These are phyloP conservation scores for Lutjanus erythropterus DNA, from an alignment of 2,113 vertebrate species.

Conservation along the genomic window DNA sequence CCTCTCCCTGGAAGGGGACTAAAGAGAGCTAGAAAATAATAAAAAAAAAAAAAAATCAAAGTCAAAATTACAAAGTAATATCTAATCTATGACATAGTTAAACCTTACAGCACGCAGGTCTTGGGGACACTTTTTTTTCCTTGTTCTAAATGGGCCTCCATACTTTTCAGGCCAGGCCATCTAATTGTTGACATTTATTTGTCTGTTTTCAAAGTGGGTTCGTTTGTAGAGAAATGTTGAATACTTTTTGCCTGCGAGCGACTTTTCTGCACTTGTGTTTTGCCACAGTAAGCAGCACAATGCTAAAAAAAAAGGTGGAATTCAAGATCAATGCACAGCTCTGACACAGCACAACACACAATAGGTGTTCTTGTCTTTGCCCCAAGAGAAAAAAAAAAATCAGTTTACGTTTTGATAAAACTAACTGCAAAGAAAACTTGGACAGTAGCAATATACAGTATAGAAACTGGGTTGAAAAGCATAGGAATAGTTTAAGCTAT, in stretches of 20 bases:
- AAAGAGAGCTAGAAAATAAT: background rate
- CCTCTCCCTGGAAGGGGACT: background rate
- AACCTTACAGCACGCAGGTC: background rate
- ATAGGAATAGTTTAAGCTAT: constrained; percentile 36
- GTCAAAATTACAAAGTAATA: constrained; percentile 1
- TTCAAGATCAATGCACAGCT: constrained; percentile 35
- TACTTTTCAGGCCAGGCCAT: background rate
- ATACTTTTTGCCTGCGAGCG: constrained; percentile 7
- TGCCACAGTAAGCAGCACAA: constrained; percentile 31
- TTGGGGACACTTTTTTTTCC: background rate
- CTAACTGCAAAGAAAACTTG: constrained; percentile 16
- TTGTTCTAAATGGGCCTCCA: background rate
- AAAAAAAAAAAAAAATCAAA: background rate
- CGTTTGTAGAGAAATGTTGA: constrained; percentile 1
- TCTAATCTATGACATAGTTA: background rate
- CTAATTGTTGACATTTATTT: background rate
- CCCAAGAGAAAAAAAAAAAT: background rate
- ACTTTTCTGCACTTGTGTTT: constrained; percentile 35
- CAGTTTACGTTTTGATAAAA: constrained; percentile 35
- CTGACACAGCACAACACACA: constrained; percentile 40
- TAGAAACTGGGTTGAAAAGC: constrained; percentile 17
- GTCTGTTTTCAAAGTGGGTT: constrained; percentile 6
- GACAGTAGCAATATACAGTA: constrained; percentile 37
- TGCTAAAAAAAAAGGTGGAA: constrained; percentile 17
- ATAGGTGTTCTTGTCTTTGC: constrained; percentile 19